Percentiles rank a stretch among this genome's conserved stretches.
Conservation (phyloP, 2,797 vertebrate genomes). For the Thunnus albacares region DNA sequence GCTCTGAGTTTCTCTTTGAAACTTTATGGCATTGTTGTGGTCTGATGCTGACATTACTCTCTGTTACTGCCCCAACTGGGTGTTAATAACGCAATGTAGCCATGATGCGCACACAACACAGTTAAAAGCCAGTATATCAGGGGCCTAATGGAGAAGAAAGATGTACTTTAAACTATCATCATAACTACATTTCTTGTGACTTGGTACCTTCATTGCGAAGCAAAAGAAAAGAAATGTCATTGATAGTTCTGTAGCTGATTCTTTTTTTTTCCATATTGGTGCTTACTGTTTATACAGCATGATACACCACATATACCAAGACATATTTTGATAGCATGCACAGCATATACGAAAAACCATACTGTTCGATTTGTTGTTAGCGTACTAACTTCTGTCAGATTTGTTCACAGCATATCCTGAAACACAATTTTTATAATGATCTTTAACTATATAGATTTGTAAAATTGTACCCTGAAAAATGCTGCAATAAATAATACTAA, state of each 20-base stretch:
- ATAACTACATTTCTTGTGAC: no score
- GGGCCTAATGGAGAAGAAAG: no score
- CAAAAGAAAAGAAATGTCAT: background rate
- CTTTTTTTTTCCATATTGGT: background rate
- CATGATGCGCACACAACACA: no score
- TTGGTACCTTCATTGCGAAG: background rate
- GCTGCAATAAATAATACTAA: background rate
- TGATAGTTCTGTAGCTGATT: background rate
- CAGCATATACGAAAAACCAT: background rate
- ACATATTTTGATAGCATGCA: background rate
- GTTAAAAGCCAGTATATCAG: no score
- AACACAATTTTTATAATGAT: background rate
- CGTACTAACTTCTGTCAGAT: background rate
- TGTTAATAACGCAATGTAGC: no score
- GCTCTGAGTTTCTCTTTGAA: no score
- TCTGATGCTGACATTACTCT: no score
- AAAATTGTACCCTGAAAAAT: slow-evolving; percentile 15
- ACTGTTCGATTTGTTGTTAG: background rate
- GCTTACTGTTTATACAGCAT: background rate
- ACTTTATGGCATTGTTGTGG: no score
- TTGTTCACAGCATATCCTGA: background rate
- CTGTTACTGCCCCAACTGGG: no score
- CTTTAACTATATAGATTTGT: slow-evolving; percentile 1
- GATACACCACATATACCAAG: background rate
- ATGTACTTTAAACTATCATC: no score